Conservation (phyloP, 1,140 invertebrate species). For the Maconellicoccus hirsutus region DNA sequence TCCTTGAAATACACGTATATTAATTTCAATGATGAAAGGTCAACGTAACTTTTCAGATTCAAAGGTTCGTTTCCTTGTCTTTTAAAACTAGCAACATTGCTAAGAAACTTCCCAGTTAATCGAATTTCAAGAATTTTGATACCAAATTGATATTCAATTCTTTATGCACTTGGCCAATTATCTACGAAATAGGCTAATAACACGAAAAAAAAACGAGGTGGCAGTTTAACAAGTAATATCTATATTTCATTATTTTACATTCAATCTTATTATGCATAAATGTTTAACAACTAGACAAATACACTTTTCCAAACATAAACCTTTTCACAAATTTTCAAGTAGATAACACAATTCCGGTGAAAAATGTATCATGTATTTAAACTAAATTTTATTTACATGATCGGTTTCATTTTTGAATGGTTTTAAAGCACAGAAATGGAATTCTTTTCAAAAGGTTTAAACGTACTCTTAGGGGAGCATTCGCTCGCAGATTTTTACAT, state of each 20-base stretch:
- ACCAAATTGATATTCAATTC: too few species aligned
- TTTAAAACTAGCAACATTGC: too few species aligned
- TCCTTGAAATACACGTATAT: too few species aligned
- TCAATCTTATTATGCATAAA: neutral
- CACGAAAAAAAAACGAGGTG: neutral
- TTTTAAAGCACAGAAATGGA: neutral
- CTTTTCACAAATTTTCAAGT: neutral
- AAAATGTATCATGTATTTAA: neutral
- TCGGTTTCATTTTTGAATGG: neutral
- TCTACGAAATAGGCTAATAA: too few species aligned
- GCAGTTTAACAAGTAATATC: neutral
- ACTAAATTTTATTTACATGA: conserved; percentile 1
- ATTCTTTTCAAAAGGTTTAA: conserved; percentile 2
- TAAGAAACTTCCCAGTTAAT: too few species aligned
- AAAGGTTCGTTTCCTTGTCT: too few species aligned
- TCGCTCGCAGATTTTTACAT: neutral
- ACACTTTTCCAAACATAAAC: neutral
- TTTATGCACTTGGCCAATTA: too few species aligned
- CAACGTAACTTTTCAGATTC: too few species aligned
- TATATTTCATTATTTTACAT: neutral
- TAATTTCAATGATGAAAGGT: too few species aligned
- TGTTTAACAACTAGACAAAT: neutral
- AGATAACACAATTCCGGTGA: neutral
- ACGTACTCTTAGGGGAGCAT: neutral
- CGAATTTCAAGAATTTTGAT: too few species aligned